Percentiles rank a stretch among this genome's conserved stretches.
phyloP scores from a whole-genome alignment of 2,797 vertebrate species.

The Anableps anableps region DNA sequence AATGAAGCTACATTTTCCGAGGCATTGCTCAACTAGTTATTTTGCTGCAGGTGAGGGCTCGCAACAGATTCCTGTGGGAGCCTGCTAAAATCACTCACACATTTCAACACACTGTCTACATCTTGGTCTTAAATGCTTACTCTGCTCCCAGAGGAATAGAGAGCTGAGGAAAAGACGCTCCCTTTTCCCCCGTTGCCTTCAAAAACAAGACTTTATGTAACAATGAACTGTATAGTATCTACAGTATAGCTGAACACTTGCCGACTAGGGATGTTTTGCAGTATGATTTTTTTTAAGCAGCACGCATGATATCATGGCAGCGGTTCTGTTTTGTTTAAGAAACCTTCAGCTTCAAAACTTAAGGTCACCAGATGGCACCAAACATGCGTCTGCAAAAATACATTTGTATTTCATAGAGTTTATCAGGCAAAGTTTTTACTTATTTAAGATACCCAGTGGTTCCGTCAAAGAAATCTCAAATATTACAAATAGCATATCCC shows the following conservation, averaged over 20 bases:
- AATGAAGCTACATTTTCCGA: background rate
- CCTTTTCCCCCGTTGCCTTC: conserved; percentile 18
- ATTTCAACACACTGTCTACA: conserved; percentile 47
- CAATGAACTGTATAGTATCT: conserved; percentile 4
- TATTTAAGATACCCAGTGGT: conserved; percentile 54
- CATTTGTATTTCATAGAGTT: conserved; percentile 69
- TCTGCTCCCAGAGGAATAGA: conserved; percentile 14
- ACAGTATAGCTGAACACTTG: conserved; percentile 9
- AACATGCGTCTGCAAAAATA: conserved; percentile 67
- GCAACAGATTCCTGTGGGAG: conserved; percentile 37
- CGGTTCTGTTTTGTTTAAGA: conserved; percentile 57
- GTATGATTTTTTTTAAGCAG: conserved; percentile 39
- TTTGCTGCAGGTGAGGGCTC: conserved; percentile 46
- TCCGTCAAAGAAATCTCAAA: conserved; percentile 25
- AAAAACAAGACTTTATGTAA: conserved; percentile 42
- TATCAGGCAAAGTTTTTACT: conserved; percentile 49
- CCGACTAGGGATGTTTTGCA: conserved; percentile 51
- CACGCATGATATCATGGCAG: conserved; percentile 42
- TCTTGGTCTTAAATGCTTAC: conserved; percentile 18
- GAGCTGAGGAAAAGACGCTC: conserved; percentile 25
- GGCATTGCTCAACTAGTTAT: conserved; percentile 33
- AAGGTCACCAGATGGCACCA: conserved; percentile 79
- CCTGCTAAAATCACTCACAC: conserved; percentile 28
- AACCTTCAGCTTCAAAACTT: conserved; percentile 49
- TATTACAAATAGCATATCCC: background rate